Percentiles rank a stretch among this genome's conserved stretches.
Conservation (phyloP, 2,113 vertebrate genomes). For the Anser cygnoides region DNA sequence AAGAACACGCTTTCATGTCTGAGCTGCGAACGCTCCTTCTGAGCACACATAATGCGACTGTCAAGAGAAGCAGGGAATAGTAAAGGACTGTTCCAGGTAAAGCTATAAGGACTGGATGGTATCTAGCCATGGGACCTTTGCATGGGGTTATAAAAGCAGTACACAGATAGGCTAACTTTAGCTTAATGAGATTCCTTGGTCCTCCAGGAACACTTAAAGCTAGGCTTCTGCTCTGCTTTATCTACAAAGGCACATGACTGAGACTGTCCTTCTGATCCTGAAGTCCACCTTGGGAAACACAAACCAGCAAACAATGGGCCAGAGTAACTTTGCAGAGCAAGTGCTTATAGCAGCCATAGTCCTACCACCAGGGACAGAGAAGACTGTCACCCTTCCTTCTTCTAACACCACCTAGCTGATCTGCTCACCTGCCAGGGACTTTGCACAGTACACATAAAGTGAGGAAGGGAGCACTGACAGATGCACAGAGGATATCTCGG, state of each 20-base stretch:
- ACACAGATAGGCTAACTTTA: not conserved
- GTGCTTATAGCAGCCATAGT: not conserved
- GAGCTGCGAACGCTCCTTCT: not conserved
- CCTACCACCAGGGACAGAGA: not conserved
- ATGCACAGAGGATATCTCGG: not conserved
- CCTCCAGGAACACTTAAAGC: not conserved
- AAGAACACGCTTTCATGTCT: not conserved
- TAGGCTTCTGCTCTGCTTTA: not conserved
- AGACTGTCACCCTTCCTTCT: not conserved
- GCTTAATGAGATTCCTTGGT: not conserved
- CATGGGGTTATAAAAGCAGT: not conserved
- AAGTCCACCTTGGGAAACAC: not conserved
- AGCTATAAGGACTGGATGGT: not conserved
- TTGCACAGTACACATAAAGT: not conserved
- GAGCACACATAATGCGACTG: not conserved
- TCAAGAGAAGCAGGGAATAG: not conserved
- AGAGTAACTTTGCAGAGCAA: not conserved
- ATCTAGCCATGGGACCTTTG: not conserved
- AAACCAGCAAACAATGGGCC: not conserved
- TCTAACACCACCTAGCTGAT: not conserved
- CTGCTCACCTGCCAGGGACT: not conserved
- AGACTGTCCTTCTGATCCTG: not conserved
- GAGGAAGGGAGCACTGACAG: not conserved
- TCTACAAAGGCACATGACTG: not conserved
- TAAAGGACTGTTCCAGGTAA: not conserved